Evolutionary conservation across 30 jellyfish, hydroid and myxozoan species (phyloP).

Genomic region (Aurelia aurita): DNA sequence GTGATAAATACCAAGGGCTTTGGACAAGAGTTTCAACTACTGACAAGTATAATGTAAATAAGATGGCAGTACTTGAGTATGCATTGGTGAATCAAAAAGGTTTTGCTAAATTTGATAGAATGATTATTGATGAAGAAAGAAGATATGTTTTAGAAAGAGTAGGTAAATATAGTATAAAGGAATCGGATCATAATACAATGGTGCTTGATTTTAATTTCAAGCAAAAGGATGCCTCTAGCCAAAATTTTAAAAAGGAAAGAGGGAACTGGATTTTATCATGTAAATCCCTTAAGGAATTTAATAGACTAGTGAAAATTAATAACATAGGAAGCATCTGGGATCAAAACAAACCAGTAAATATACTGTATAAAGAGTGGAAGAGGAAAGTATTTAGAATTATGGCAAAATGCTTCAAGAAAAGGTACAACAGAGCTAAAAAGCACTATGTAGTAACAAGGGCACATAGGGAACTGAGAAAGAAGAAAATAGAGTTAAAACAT

Average conservation of each 20-base stretch:
- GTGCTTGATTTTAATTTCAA: conserved; percentile 3
- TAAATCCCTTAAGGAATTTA: conserved; percentile 25
- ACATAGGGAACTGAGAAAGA: conserved; percentile 1
- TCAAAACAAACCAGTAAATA: neutral
- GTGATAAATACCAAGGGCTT: conserved; percentile 28
- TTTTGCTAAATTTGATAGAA: neutral
- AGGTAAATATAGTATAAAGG: conserved; percentile 9
- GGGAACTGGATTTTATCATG: neutral
- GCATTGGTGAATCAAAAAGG: too few species aligned
- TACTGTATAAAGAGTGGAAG: conserved; percentile 18
- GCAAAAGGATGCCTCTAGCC: neutral
- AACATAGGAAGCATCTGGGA: neutral
- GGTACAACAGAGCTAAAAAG: conserved; percentile 20
- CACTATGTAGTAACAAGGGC: neutral
- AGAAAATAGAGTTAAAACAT: neutral
- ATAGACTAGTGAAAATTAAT: conserved; percentile 11
- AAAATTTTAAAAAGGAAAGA: too few species aligned
- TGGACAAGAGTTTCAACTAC: too few species aligned
- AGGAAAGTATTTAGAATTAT: neutral
- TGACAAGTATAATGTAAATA: too few species aligned
- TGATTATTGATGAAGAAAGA: conserved; percentile 36
- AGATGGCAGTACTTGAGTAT: too few species aligned
- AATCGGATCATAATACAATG: conserved; percentile 55
- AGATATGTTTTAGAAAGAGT: neutral
- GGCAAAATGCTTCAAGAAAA: too few species aligned